Conservation (phyloP, 1,140 invertebrate species). For the Aphidius ervi region DNA sequence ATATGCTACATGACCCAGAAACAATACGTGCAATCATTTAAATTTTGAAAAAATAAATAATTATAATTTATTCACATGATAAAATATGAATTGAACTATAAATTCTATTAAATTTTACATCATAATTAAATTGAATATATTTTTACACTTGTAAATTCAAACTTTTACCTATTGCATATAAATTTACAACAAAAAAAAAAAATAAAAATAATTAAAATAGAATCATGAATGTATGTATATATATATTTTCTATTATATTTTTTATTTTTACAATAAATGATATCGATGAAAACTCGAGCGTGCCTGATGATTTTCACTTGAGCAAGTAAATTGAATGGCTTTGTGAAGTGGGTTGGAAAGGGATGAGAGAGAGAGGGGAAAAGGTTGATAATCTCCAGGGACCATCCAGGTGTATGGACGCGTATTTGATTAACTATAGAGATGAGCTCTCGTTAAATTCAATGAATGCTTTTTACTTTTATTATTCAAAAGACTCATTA, state of each 20-base stretch:
- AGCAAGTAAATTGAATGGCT: slow-evolving; percentile 11
- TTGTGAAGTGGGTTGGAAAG: not conserved
- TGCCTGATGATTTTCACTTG: slow-evolving; percentile 9
- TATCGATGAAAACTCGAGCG: not conserved
- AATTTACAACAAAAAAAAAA: too few species aligned
- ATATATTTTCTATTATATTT: not conserved
- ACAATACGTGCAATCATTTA: not conserved
- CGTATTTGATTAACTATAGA: not conserved
- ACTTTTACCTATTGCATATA: too few species aligned
- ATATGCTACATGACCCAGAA: not conserved
- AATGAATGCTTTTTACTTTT: too few species aligned
- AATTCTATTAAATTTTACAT: too few species aligned
- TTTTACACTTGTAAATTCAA: too few species aligned
- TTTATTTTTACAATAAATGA: slow-evolving; percentile 5
- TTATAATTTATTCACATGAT: slow-evolving; percentile 1
- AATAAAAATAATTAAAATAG: not conserved
- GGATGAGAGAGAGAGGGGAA: not conserved
- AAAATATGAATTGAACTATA: too few species aligned
- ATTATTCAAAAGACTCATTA: too few species aligned
- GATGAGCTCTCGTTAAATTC: too few species aligned
- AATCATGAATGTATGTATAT: not conserved
- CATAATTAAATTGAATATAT: too few species aligned
- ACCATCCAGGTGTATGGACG: slow-evolving; percentile 5
- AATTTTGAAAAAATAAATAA: not conserved
- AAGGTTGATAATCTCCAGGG: slow-evolving; percentile 5